Conservation (phyloP, 2,797 vertebrate genomes). For the Takifugu ocellatus region DNA sequence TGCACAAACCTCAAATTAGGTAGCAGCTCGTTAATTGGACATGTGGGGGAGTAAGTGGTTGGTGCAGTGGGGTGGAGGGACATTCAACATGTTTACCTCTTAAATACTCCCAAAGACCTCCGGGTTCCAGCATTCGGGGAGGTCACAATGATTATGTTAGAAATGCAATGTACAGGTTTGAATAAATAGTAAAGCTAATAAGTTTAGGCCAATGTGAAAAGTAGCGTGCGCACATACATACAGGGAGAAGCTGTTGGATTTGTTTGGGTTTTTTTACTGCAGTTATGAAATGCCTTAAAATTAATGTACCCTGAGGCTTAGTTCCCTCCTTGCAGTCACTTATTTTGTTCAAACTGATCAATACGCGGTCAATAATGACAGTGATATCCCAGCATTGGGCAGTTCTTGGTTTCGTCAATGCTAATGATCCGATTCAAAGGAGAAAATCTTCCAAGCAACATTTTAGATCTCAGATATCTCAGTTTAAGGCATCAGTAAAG, state of each 20-base stretch:
- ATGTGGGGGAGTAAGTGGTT: conserved; percentile 68
- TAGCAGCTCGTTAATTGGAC: conserved; percentile 71
- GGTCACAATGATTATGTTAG: conserved; percentile 58
- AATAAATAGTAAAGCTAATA: conserved; percentile 70
- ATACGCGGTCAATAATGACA: conserved; percentile 58
- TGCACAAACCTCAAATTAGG: conserved; percentile 74
- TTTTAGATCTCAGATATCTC: neutral
- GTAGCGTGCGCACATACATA: conserved; percentile 7
- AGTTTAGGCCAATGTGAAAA: conserved; percentile 51
- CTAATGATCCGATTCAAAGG: conserved; percentile 46
- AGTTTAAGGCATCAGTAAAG: neutral
- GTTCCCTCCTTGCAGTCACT: conserved; percentile 30
- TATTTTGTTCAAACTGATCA: conserved; percentile 33
- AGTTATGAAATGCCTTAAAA: neutral
- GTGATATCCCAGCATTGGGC: conserved; percentile 54
- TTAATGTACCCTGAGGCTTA: conserved; percentile 3
- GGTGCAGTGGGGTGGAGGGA: conserved; percentile 47
- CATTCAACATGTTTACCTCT: conserved; percentile 75
- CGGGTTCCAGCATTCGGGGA: conserved; percentile 58
- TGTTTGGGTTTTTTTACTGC: conserved; percentile 23
- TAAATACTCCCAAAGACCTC: conserved; percentile 69
- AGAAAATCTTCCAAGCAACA: no score
- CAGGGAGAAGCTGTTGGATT: conserved; percentile 5
- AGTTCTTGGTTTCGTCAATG: conserved; percentile 34
- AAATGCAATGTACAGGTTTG: conserved; percentile 61